A percentile compares a stretch with the other conserved stretches of the same genome.
Conservation (phyloP, 2,888 invertebrate species). For the Papilio gigon region DNA sequence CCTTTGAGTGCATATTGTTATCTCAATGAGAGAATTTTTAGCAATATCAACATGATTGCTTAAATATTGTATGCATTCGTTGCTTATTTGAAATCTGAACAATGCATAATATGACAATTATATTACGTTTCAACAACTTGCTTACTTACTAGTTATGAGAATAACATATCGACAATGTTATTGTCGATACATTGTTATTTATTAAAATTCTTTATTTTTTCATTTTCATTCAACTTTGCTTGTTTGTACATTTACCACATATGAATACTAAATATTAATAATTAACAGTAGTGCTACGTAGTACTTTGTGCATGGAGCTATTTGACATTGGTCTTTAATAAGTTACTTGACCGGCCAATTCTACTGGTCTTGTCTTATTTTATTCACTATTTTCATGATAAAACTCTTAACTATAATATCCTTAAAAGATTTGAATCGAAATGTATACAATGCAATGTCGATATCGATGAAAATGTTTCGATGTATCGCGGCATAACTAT, state of each 20-base stretch:
- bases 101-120: constrained; percentile 3
- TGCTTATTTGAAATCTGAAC: neutral
- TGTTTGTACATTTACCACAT: neutral
- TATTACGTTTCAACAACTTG: constrained; percentile 14
- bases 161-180: neutral
- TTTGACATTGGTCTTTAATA: neutral
- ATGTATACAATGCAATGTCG: neutral
- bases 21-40: neutral
- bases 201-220: neutral
- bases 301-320: neutral
- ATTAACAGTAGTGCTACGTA: neutral
- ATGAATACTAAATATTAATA: neutral
- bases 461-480: constrained; percentile 30
- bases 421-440: neutral
- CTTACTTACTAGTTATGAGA: neutral
- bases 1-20: too few species aligned
- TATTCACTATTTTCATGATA: too few species aligned
- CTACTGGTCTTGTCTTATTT: too few species aligned
- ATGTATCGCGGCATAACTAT: constrained; percentile 53
- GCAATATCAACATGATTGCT: neutral
- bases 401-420: too few species aligned
- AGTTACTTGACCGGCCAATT: neutral
- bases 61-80: neutral
- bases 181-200: neutral
- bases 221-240: neutral